These are phyloP conservation scores for Agrypnus murinus DNA, from an alignment of 2,888 invertebrate species.

Conservation along the genomic window DNA sequence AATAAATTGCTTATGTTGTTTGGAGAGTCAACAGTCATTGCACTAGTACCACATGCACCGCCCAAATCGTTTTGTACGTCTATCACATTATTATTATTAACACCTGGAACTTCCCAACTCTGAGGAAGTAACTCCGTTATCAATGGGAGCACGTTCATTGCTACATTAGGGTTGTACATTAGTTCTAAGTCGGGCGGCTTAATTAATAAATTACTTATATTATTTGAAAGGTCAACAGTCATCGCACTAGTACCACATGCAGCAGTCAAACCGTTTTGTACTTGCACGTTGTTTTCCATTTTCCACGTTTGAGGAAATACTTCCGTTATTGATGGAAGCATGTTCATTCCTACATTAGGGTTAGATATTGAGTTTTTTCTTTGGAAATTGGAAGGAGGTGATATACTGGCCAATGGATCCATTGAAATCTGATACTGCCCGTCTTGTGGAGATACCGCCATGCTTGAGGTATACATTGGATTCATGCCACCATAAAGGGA, in stretches of 20 bases:
- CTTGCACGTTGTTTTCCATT: not conserved
- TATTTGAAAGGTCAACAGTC: slow-evolving; percentile 56
- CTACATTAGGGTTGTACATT: slow-evolving; percentile 6
- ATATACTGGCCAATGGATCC: slow-evolving; percentile 46
- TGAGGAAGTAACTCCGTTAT: slow-evolving; percentile 50
- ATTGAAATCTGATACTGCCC: slow-evolving; percentile 45
- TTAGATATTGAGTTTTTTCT: slow-evolving; percentile 13
- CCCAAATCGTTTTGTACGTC: slow-evolving; percentile 42
- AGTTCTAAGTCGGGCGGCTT: slow-evolving; percentile 23
- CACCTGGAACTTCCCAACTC: slow-evolving; percentile 43
- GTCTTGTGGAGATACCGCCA: slow-evolving; percentile 49
- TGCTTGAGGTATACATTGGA: slow-evolving; percentile 56
- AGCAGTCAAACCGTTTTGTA: slow-evolving; percentile 42
- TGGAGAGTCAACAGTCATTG: slow-evolving; percentile 53
- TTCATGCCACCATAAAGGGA: slow-evolving; percentile 59
- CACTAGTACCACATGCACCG: slow-evolving; percentile 27
- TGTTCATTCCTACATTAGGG: slow-evolving; percentile 31
- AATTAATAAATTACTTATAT: slow-evolving; percentile 62
- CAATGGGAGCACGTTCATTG: slow-evolving; percentile 43
- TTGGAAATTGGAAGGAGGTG: slow-evolving; percentile 47
- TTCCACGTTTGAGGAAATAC: slow-evolving; percentile 54
- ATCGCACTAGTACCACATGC: slow-evolving; percentile 39
- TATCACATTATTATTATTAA: slow-evolving; percentile 29
- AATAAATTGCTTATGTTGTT: slow-evolving; percentile 63
- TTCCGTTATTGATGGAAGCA: slow-evolving; percentile 44